Evolutionary conservation across 2,888 invertebrate species (phyloP).

Genomic region (Aphodius granarius): DNA sequence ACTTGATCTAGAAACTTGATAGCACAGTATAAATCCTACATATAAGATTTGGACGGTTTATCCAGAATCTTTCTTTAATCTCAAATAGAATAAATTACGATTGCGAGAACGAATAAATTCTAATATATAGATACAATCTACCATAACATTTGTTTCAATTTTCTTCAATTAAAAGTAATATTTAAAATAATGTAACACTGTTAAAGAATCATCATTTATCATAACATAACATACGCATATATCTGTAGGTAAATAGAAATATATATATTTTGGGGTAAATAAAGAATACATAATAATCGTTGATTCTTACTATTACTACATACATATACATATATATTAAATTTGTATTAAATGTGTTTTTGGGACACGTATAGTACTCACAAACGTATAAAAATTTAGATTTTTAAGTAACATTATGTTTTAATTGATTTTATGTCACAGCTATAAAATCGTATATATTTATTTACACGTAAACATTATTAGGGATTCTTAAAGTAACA

Average conservation of each 20-base stretch:
- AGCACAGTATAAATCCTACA: conserved; percentile 1
- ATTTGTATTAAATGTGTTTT: conserved; percentile 1
- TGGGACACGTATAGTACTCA: not conserved
- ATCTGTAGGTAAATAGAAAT: not conserved
- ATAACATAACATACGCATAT: not conserved
- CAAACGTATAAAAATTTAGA: not conserved
- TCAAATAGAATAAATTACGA: not conserved
- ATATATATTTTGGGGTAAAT: not conserved
- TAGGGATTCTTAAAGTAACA: conserved; percentile 5
- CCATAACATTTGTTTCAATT: not conserved
- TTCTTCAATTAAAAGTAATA: not conserved
- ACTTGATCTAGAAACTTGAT: not conserved
- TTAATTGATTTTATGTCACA: conserved; percentile 48
- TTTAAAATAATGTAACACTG: not conserved
- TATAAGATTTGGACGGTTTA: conserved; percentile 27
- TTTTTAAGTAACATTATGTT: not conserved
- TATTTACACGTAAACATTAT: not conserved
- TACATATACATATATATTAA: not conserved
- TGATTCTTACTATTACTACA: not conserved
- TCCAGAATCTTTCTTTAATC: conserved; percentile 21
- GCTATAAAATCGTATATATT: conserved; percentile 41
- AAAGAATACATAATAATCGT: not conserved
- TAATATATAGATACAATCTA: not conserved
- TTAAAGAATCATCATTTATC: not conserved
- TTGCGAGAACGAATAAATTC: not conserved